Evolutionary conservation across 2,797 vertebrate genomes (phyloP), one percentile per base, ranked within the genome.

Genomic region (Sebastes baramenuke): DNA sequence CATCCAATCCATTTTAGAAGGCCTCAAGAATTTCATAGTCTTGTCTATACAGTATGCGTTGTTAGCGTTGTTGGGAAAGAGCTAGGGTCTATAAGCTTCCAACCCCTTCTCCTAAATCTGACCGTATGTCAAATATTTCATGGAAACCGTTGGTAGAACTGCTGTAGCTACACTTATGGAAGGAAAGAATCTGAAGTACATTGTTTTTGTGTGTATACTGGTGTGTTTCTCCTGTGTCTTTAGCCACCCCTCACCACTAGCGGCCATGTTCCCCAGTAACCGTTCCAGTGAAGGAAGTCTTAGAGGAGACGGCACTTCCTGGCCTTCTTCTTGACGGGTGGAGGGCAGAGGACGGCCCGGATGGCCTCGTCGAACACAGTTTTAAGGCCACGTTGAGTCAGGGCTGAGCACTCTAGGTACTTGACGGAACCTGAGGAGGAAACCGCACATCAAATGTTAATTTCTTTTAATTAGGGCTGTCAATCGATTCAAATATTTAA

Each of bases 281-380:
- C 68, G 55, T 76, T 82, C 89, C 88, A 88, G 64, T 88, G 87
- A 70, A 86, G 73, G 87, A 87, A 6, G 60, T 72, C 94, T 96
- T 97, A 99, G 91, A 99, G 94, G 81, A 99, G 92, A 86, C 94
- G 88, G 87, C 98, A 99, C 89, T 96, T 97, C 92, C 94, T 98
- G 94, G 95, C 96, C 94, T 96, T 97, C 95, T 97, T 98, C 97
- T 98, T 98, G 80, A 96, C 95, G 0, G 98, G 98, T 10, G 97
- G 97, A 27, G 98, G 98, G 94, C 98, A 99, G 74, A 99, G 97
- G 32, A 99, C 98, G 0, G 98, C 98, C 88, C 98, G 96, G 75
- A 99, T 99, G n/a, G 98, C 98, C 95, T 99, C 98, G 2, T 99
- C 98, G 65, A 99, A 99, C 95, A 99, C 98, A 49, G 98, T 99